Conservation (phyloP, 2,888 invertebrate genomes). For the Troilus luridus region DNA sequence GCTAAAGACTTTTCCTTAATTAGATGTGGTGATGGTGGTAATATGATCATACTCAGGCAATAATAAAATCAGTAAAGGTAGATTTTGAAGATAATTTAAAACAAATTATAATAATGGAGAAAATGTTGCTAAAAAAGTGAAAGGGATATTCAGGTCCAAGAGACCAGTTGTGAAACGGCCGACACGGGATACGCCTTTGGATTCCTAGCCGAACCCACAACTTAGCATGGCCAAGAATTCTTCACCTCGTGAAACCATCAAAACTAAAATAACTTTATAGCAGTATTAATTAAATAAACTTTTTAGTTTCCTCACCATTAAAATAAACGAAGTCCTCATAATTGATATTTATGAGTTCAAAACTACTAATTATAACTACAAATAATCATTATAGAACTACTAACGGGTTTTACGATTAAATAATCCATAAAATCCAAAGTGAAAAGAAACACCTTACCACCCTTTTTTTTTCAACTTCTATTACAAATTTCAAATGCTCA, state of each 20-base stretch:
- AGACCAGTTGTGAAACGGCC: slow-evolving; percentile 9
- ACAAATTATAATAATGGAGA: not conserved
- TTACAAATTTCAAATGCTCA: too few species aligned
- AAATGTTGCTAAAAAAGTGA: slow-evolving; percentile 27
- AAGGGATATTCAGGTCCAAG: not conserved
- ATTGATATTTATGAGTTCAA: too few species aligned
- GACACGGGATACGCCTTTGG: not conserved
- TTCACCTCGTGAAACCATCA: not conserved
- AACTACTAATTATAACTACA: too few species aligned
- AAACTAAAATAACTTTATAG: not conserved
- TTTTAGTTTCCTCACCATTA: too few species aligned
- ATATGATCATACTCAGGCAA: not conserved
- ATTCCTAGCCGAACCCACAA: slow-evolving; percentile 18
- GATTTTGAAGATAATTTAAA: not conserved
- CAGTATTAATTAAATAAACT: not conserved
- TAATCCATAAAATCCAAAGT: too few species aligned
- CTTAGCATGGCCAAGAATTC: not conserved
- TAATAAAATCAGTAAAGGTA: not conserved
- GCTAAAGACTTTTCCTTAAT: too few species aligned
- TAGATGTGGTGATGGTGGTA: too few species aligned
- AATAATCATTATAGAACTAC: too few species aligned
- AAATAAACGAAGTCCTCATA: too few species aligned
- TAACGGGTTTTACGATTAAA: too few species aligned
- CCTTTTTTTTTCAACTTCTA: too few species aligned
- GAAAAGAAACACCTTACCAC: too few species aligned